A percentile compares a stretch with the other conserved stretches of the same genome.
Conservation (phyloP, 2,797 vertebrate species). For the Anabas testudineus region DNA sequence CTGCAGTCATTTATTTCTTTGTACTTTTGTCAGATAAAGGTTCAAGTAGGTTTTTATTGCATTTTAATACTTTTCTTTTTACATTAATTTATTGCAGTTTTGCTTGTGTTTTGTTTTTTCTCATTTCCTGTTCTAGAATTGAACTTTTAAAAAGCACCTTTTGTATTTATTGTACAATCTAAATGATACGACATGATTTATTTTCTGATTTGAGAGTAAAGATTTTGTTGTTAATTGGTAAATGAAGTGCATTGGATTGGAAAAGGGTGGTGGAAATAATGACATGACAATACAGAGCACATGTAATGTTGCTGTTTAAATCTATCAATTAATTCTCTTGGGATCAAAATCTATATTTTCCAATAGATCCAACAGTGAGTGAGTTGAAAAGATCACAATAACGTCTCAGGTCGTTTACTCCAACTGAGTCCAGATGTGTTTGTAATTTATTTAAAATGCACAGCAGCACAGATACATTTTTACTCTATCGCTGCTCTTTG, state of each 20-base stretch:
- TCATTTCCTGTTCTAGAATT: background rate
- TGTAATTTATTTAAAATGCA: background rate
- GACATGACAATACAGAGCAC: constrained; percentile 21
- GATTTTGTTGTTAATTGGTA: background rate
- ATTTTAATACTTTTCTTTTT: too few relatives aligned
- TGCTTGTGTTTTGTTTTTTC: too few relatives aligned
- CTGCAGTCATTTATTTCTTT: too few relatives aligned
- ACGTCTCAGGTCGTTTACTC: background rate
- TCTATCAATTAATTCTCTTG: background rate
- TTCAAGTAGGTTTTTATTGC: too few relatives aligned
- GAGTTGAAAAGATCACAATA: background rate
- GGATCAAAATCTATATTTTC: background rate
- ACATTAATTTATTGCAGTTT: too few relatives aligned
- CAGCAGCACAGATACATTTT: background rate
- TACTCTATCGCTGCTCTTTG: background rate
- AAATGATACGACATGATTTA: background rate
- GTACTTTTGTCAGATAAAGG: too few relatives aligned
- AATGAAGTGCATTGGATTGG: background rate
- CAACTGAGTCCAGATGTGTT: background rate
- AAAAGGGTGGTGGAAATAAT: constrained; percentile 3
- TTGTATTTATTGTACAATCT: background rate
- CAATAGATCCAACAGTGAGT: background rate
- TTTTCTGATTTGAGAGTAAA: background rate
- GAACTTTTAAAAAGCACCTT: constrained; percentile 11
- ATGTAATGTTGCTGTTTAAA: constrained; percentile 7